Evolutionary conservation across 92 coral and sea anemone species (phyloP), one percentile per base, ranked within the genome.

Genomic region (Phenganax subtilis): DNA sequence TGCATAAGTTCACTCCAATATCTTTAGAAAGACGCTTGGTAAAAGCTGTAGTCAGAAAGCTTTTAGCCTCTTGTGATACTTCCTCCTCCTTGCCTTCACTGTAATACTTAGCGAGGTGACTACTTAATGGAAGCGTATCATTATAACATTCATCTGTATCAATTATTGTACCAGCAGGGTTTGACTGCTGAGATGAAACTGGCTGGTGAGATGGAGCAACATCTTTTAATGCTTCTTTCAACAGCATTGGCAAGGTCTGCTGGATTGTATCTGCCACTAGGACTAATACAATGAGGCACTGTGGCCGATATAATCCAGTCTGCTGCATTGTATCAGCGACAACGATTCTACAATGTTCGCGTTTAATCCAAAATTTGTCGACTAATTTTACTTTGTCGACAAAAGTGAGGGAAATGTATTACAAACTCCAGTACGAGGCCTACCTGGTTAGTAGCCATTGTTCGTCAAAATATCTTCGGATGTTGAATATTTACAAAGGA

Each of bases 1-100:
- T 72, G 37, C 86, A 82, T 82, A 28, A 57, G 81, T 30, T 74
- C 58, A 2, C 72, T 57, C 81, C 86, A 83, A 83, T 72, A 6
- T 83, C 81, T 55, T 83, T 83, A 51, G 89, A 65, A n/a, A 89
- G 86, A 9, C 59, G 86, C 54, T 83, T 83, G 30, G 86, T 72
- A 57, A 73, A 83, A 20, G 81, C 51, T 31, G 86, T 73, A 8
- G 55, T 83, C 0, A 83, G 28, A 73, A 83, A 83, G 37, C 57
- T 29, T 16, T 57, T 27, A 14, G 59, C 79, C 28, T 83, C 86
- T 8, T 72, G 72, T 0, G 81, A 83, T 56, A 75, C 65, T 55
- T 61, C 80, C 52, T 58, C 62, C 25, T 81, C 80, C n/a, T 85
- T 80, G 44, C 84, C 76, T 51, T 85, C 70, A 27, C 84, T 52